A percentile compares a stretch with the other conserved stretches of the same genome.
phyloP scores from a whole-genome alignment of 2,888 invertebrate species.

The Allophyes oxyacanthae region DNA sequence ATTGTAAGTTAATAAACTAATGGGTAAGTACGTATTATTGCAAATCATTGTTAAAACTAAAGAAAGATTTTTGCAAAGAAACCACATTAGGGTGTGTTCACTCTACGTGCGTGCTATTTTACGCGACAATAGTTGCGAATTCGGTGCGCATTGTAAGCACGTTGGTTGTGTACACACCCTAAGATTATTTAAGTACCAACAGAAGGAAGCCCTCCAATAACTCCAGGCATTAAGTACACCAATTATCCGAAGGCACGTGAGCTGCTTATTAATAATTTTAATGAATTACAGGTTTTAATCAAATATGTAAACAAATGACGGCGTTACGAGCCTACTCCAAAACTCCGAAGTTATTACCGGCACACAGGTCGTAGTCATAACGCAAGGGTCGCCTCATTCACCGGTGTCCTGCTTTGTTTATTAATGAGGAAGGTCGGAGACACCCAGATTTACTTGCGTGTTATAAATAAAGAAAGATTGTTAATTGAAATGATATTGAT shows the following conservation, averaged over 20 bases:
- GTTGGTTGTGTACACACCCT: too few relatives aligned
- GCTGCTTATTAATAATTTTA: conserved; percentile 47
- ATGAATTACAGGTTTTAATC: conserved; percentile 57
- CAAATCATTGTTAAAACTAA: too few relatives aligned
- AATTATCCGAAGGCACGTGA: conserved; percentile 33
- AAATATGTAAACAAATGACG: conserved; percentile 59
- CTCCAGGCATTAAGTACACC: conserved; percentile 19
- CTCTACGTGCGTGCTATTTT: too few relatives aligned
- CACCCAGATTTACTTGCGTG: conserved; percentile 76
- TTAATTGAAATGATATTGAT: conserved; percentile 66
- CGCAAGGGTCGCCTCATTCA: conserved; percentile 42
- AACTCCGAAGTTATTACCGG: conserved; percentile 51
- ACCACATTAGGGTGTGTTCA: too few relatives aligned
- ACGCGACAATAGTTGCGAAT: too few relatives aligned
- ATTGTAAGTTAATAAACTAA: too few relatives aligned
- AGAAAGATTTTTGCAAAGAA: too few relatives aligned
- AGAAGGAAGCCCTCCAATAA: conserved; percentile 8
- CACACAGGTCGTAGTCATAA: conserved; percentile 46
- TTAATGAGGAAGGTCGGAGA: conserved; percentile 69
- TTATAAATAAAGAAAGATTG: conserved; percentile 76
- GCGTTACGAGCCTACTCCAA: conserved; percentile 40
- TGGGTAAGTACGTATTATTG: too few relatives aligned
- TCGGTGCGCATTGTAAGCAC: too few relatives aligned
- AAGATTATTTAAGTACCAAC: neutral
- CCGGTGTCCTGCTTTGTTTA: conserved; percentile 60